Percentiles rank a stretch among this genome's conserved stretches.
phyloP scores from a whole-genome alignment of 2,888 invertebrate species.

The Spialia ferax region DNA sequence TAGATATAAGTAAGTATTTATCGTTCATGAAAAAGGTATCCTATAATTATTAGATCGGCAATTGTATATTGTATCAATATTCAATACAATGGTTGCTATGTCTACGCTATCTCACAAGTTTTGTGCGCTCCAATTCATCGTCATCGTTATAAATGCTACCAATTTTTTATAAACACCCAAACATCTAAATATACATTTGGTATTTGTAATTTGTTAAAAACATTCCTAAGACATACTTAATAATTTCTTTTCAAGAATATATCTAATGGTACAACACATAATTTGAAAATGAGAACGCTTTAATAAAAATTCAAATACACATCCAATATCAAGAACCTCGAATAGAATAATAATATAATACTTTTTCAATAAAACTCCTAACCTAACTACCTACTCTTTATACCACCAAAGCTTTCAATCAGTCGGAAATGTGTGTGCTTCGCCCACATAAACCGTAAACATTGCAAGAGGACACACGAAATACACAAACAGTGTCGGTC shows the following conservation, averaged over 20 bases:
- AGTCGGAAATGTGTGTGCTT: slow-evolving; percentile 57
- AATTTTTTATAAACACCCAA: slow-evolving; percentile 50
- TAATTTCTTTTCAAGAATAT: slow-evolving; percentile 45
- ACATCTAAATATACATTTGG: slow-evolving; percentile 52
- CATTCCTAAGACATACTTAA: slow-evolving; percentile 30
- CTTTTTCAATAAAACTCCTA: slow-evolving; percentile 12
- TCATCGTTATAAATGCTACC: slow-evolving; percentile 67
- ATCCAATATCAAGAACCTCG: slow-evolving; percentile 41
- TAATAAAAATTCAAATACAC: slow-evolving; percentile 24
- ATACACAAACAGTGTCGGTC: slow-evolving; percentile 32
- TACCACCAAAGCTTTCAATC: slow-evolving; percentile 57
- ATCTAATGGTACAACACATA: slow-evolving; percentile 31
- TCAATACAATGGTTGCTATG: slow-evolving; percentile 66
- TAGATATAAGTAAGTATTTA: background rate
- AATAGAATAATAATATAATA: slow-evolving; percentile 20
- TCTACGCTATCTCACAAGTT: slow-evolving; percentile 76
- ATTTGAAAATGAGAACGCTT: slow-evolving; percentile 30
- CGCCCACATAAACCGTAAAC: slow-evolving; percentile 37
- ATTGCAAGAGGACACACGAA: slow-evolving; percentile 33
- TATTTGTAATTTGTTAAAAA: slow-evolving; percentile 20
- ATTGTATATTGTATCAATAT: slow-evolving; percentile 58
- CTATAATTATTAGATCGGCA: slow-evolving; percentile 50
- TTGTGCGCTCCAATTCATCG: slow-evolving; percentile 83
- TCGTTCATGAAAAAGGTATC: slow-evolving; percentile 27
- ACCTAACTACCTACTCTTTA: slow-evolving; percentile 26